A percentile compares a stretch with the other conserved stretches of the same genome.
These are phyloP conservation scores for Athalia rosae DNA, from an alignment of 2,888 invertebrate species.

Conservation along the genomic window DNA sequence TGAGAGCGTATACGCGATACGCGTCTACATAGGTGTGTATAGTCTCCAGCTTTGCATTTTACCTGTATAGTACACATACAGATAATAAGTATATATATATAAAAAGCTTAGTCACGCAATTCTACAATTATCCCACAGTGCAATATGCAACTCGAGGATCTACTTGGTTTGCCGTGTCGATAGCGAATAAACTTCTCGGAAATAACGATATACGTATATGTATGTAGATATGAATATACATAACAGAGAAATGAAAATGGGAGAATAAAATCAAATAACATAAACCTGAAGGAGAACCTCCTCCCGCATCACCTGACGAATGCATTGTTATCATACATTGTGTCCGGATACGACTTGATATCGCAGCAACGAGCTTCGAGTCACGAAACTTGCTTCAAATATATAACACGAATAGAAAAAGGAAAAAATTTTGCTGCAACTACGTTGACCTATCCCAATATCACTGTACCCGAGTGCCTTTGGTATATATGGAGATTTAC, in stretches of 20 bases:
- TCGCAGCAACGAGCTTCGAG: background rate
- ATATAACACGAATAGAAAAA: background rate
- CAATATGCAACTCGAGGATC: slow-evolving; percentile 40
- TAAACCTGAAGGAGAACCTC: background rate
- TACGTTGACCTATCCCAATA: no score
- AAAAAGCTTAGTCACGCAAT: slow-evolving; percentile 28
- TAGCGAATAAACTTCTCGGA: slow-evolving; percentile 26
- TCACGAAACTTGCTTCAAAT: background rate
- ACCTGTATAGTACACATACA: background rate
- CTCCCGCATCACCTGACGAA: background rate
- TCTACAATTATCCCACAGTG: slow-evolving; percentile 43
- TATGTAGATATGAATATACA: background rate
- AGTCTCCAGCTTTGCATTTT: slow-evolving; percentile 7
- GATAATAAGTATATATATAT: no score
- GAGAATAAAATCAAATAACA: slow-evolving; percentile 2
- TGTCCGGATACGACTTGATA: no score
- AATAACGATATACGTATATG: background rate
- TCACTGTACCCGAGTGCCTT: no score
- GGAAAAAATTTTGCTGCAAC: no score
- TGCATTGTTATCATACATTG: background rate
- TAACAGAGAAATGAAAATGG: background rate
- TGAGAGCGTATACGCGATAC: background rate
- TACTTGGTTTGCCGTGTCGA: slow-evolving; percentile 1
- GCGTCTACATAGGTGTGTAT: background rate
- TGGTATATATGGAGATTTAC: no score